Conservation (phyloP, 2,113 vertebrate genomes). For the Ptyas mucosa region DNA sequence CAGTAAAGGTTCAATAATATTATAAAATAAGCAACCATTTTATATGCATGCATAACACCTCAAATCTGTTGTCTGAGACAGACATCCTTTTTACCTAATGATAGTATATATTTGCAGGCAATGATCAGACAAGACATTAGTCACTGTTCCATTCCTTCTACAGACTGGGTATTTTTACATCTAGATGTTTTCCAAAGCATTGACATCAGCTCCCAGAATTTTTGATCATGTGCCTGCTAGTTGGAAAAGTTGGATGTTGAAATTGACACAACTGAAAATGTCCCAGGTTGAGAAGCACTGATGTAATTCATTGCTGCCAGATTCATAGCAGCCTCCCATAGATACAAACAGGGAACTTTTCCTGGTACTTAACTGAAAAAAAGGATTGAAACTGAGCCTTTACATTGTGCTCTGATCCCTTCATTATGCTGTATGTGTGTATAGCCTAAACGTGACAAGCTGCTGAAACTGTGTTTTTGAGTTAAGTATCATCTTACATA, state of each 20-base stretch:
- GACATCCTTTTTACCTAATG: neutral
- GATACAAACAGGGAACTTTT: neutral
- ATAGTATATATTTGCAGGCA: neutral
- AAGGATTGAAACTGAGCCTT: neutral
- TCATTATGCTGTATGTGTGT: neutral
- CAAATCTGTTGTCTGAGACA: neutral
- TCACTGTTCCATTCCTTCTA: neutral
- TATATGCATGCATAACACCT: neutral
- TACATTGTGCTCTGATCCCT: neutral
- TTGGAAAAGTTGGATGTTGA: neutral
- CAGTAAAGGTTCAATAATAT: neutral
- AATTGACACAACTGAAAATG: neutral
- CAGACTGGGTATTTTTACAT: neutral
- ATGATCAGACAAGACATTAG: neutral
- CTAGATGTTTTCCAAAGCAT: neutral
- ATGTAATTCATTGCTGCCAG: neutral
- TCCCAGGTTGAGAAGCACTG: neutral
- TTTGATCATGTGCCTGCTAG: neutral
- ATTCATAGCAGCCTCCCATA: no score
- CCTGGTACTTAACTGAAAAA: neutral
- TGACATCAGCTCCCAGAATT: neutral
- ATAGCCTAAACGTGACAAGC: neutral
- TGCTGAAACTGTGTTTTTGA: neutral
- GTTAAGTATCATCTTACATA: neutral
- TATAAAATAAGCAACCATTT: neutral